Evolutionary conservation across 2,797 vertebrate species (phyloP), one percentile per base, ranked within the genome.

Genomic region (Pithecia hirsuta): DNA sequence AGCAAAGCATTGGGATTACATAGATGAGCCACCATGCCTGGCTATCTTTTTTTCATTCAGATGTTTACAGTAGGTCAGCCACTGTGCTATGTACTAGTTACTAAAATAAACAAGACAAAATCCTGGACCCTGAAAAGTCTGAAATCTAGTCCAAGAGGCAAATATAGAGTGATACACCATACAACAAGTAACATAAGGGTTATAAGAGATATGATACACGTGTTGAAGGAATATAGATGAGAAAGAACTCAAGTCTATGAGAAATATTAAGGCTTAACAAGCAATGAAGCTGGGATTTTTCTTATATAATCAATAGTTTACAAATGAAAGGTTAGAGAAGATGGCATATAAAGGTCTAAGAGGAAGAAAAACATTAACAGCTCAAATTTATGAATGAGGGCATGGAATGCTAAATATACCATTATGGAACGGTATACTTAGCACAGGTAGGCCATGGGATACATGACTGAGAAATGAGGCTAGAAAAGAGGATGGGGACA

Each of bases 21-120:
- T 7, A 67, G 15, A 67, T 67, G 61, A n/a, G 15, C 33, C 33
- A 67, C 61, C 33, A 67, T 19, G 33, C 15, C 61, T 67, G 61
- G 61, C 15, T 67, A 17, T 30, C 26, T 72, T n/a, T 57, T 67
- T 87, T 20, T 79, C 26, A 89, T n/a, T 90, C 10, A 81, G 28
- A 59, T 26, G 59, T 95, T 82, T 87, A 86, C n/a, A 87, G 20
- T 0, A 91, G 83, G 80, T 9, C 36, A 96, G 70, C 79, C 48
- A 95, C 80, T 81, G 30, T 64, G 72, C 89, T 80, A 44, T 10
- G 13, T 24, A 46, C 20, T 74, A 88, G 22, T 82, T 57, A 93
- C 44, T 57, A 78, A 88, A 39, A 94, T 50, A n/a, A 87, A 17
- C 5, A 93, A 28, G 46, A 89, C 36, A 92, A 93, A 95, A 96